Conservation (phyloP, 2,113 vertebrate species). For the Halichoerus grypus region DNA sequence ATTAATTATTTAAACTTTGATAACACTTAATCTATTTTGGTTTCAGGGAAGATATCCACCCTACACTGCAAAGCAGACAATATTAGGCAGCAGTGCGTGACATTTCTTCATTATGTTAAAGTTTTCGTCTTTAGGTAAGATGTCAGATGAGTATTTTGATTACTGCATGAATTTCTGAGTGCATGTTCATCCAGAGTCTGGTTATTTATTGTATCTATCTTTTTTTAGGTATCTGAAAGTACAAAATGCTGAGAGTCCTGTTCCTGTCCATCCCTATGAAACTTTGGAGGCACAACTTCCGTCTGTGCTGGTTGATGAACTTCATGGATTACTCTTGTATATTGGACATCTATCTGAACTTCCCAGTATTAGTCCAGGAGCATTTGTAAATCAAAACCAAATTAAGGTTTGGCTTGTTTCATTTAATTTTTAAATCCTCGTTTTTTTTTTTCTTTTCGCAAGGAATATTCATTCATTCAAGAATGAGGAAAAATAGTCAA, state of each 20-base stretch:
- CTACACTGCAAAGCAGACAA: conserved; percentile 93
- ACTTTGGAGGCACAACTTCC: conserved; percentile 92
- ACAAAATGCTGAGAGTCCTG: conserved; percentile 79
- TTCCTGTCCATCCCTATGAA: conserved; percentile 89
- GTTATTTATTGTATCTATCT: conserved; percentile 38
- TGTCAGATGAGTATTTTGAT: not conserved
- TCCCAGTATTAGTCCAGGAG: conserved; percentile 89
- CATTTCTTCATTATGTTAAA: conserved; percentile 96
- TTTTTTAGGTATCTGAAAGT: conserved; percentile 90
- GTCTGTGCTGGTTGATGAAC: conserved; percentile 93
- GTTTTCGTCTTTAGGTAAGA: conserved; percentile 96
- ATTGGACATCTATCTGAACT: conserved; percentile 92
- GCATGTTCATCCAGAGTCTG: not conserved
- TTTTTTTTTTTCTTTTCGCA: not conserved
- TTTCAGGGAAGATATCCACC: conserved; percentile 91
- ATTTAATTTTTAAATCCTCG: conserved; percentile 12
- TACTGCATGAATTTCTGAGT: conserved; percentile 5
- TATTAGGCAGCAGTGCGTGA: conserved; percentile 92
- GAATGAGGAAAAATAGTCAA: conserved; percentile 35
- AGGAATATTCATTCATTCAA: not conserved
- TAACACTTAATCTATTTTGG: conserved; percentile 73
- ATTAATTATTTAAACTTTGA: conserved; percentile 22
- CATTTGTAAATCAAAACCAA: conserved; percentile 93
- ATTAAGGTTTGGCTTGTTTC: conserved; percentile 90
- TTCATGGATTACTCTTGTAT: conserved; percentile 92